These are phyloP conservation scores for Steinernema feltiae DNA, from an alignment of 1,140 invertebrate genomes.

Conservation along the genomic window DNA sequence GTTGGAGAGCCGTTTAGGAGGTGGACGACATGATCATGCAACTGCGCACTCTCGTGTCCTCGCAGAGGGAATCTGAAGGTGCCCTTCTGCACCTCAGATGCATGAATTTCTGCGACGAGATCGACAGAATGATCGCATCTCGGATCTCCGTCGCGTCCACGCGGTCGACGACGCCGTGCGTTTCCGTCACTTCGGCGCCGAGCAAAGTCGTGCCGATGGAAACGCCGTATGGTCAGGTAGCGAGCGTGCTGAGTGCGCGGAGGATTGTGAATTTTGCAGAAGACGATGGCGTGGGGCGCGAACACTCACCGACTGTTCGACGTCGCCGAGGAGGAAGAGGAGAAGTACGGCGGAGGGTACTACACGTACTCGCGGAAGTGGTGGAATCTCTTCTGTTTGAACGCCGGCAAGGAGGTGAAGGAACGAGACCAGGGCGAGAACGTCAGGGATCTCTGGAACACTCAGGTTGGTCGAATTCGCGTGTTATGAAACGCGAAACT, in stretches of 20 bases:
- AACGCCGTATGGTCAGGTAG: neutral
- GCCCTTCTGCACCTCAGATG: slow-evolving; percentile 45
- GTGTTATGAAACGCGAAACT: too few species aligned
- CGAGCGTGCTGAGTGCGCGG: neutral
- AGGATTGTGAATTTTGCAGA: too few species aligned
- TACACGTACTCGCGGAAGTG: slow-evolving; percentile 20
- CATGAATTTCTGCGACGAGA: slow-evolving; percentile 42
- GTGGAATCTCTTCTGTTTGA: slow-evolving; percentile 35
- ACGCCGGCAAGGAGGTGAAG: slow-evolving; percentile 34
- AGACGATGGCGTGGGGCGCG: neutral
- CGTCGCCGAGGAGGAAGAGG: neutral
- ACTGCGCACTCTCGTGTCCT: slow-evolving; percentile 30
- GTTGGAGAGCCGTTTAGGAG: slow-evolving; percentile 28
- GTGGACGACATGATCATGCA: slow-evolving; percentile 36
- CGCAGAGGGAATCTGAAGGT: slow-evolving; percentile 27
- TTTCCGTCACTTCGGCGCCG: neutral
- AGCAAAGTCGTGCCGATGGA: neutral
- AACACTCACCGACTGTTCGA: neutral
- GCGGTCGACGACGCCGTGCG: neutral
- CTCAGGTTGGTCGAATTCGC: slow-evolving; percentile 42
- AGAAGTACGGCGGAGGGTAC: slow-evolving; percentile 12
- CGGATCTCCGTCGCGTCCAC: slow-evolving; percentile 18
- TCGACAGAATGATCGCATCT: slow-evolving; percentile 29
- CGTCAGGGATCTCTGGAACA: slow-evolving; percentile 50
- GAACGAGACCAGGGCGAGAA: slow-evolving; percentile 23